Evolutionary conservation across 2,888 invertebrate species (phyloP).

Genomic region (Phortica magna): DNA sequence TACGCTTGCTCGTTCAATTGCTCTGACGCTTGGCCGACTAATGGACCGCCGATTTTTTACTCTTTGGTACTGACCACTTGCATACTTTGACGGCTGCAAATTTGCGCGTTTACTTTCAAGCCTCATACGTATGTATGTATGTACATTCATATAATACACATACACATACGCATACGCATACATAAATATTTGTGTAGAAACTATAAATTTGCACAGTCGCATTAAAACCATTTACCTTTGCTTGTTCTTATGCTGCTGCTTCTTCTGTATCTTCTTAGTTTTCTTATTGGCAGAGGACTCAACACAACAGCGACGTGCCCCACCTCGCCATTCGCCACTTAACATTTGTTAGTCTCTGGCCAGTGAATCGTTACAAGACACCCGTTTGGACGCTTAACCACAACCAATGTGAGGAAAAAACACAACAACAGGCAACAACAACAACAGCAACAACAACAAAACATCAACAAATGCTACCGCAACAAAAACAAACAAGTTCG

Average conservation of each 20-base stretch:
- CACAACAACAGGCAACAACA: background rate
- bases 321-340: background rate
- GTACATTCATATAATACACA: too few species aligned
- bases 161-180: background rate
- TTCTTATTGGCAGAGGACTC: background rate
- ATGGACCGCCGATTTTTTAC: background rate
- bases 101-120: too few species aligned
- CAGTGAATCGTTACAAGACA: background rate
- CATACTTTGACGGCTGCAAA: too few species aligned
- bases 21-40: too few species aligned
- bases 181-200: constrained; percentile 41
- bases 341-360: too few species aligned
- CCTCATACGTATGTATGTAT: too few species aligned
- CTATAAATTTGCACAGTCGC: constrained; percentile 38
- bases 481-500: too few species aligned
- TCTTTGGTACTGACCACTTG: background rate
- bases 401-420: background rate
- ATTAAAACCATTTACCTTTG: constrained; percentile 16
- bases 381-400: background rate
- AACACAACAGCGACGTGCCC: background rate
- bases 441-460: too few species aligned
- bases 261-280: background rate
- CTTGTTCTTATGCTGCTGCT: constrained; percentile 2
- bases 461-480: too few species aligned
- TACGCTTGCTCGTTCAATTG: too few species aligned